Percentiles rank a stretch among this genome's conserved stretches.
Conservation (phyloP, 2,888 invertebrate genomes). For the Andrena flavipes region DNA sequence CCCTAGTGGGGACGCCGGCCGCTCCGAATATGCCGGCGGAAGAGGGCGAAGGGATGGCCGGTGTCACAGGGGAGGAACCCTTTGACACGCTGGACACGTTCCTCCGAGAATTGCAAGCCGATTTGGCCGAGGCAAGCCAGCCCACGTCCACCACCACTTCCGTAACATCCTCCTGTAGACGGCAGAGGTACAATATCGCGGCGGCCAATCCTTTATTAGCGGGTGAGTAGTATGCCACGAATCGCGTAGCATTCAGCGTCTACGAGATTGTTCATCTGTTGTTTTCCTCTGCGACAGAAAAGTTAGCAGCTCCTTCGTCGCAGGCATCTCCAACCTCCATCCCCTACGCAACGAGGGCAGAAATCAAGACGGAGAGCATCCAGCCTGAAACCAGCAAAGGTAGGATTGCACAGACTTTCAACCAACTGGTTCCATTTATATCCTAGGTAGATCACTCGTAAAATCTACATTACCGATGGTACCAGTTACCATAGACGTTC, state of each 20-base stretch:
- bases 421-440: neutral
- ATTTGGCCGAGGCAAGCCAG: constrained; percentile 82
- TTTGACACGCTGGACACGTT: constrained; percentile 94
- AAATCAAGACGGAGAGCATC: constrained; percentile 82
- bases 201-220: constrained; percentile 95
- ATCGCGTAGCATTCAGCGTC: neutral
- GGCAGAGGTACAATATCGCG: constrained; percentile 91
- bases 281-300: constrained; percentile 78
- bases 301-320: constrained; percentile 85
- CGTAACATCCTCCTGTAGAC: constrained; percentile 85
- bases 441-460: neutral
- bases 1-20: constrained; percentile 80
- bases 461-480: constrained; percentile 37
- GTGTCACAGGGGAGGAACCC: constrained; percentile 89
- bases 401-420: constrained; percentile 64
- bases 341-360: constrained; percentile 80
- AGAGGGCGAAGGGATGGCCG: constrained; percentile 79
- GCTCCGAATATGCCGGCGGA: constrained; percentile 79
- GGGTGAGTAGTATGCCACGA: constrained; percentile 86
- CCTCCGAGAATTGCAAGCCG: constrained; percentile 90
- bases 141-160: constrained; percentile 86
- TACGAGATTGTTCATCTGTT: neutral
- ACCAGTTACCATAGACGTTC: neutral
- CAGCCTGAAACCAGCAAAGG: constrained; percentile 82
- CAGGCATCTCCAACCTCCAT: constrained; percentile 83